phyloP scores from a whole-genome alignment of 2,888 invertebrate genomes.

The Ophion obscuratus region DNA sequence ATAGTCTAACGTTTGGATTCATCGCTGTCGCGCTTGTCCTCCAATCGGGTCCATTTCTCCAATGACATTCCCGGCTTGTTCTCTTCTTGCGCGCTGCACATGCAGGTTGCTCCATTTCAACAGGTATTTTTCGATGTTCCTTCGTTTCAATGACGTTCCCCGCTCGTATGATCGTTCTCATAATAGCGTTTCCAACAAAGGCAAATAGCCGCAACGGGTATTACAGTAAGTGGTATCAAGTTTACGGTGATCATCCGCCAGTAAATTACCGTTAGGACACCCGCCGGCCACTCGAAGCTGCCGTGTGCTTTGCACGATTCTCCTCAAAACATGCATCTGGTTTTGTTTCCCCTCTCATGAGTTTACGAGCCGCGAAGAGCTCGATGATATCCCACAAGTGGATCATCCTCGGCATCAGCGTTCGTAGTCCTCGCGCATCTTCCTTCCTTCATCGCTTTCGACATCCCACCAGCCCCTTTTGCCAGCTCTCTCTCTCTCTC shows the following conservation, averaged over 20 bases:
- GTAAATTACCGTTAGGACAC: conserved; percentile 55
- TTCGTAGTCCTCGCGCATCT: background rate
- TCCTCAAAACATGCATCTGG: conserved; percentile 49
- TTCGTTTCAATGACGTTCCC: background rate
- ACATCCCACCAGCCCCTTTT: background rate
- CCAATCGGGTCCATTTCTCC: background rate
- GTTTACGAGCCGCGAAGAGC: conserved; percentile 18
- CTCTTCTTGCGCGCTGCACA: background rate
- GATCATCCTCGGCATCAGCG: conserved; percentile 31
- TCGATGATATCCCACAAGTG: conserved; percentile 25
- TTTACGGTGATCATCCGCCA: conserved; percentile 49
- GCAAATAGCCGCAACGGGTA: background rate
- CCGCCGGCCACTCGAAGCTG: conserved; percentile 19
- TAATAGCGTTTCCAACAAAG: conserved; percentile 1
- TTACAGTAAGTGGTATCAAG: conserved; percentile 45
- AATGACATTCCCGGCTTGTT: background rate
- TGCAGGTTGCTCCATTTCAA: background rate
- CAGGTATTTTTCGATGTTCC: background rate
- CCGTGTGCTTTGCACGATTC: conserved; percentile 47
- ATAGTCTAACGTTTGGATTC: too few relatives aligned
- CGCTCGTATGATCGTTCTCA: background rate
- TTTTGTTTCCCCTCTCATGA: conserved; percentile 11
- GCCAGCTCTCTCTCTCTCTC: background rate
- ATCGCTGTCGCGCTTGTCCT: background rate
- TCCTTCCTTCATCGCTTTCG: background rate